Evolutionary conservation across 2,888 invertebrate genomes (phyloP).

Genomic region (Octodonta nipae): DNA sequence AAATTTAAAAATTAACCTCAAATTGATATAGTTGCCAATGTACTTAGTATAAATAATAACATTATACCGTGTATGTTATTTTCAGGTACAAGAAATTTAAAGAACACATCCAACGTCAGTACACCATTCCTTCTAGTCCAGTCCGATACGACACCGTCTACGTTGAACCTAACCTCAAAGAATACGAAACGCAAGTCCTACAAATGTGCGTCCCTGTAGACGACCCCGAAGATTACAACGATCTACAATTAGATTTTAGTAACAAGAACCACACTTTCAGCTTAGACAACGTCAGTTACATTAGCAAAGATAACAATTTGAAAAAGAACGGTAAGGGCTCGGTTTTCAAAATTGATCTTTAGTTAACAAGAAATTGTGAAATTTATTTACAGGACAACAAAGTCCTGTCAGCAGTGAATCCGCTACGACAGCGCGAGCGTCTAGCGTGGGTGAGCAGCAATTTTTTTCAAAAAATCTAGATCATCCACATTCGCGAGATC

Average conservation of each 20-base stretch:
- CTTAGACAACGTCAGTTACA: slow-evolving; percentile 77
- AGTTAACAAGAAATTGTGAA: not conserved
- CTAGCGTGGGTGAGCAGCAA: slow-evolving; percentile 41
- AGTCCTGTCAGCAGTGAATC: slow-evolving; percentile 75
- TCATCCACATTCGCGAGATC: slow-evolving; percentile 11
- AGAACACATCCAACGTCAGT: slow-evolving; percentile 43
- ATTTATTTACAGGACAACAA: slow-evolving; percentile 45
- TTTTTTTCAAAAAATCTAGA: slow-evolving; percentile 19
- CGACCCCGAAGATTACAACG: slow-evolving; percentile 61
- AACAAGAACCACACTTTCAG: slow-evolving; percentile 78
- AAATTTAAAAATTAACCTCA: too few species aligned
- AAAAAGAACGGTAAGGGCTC: slow-evolving; percentile 39
- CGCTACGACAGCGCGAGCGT: slow-evolving; percentile 68
- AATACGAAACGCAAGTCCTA: slow-evolving; percentile 88
- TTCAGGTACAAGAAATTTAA: slow-evolving; percentile 76
- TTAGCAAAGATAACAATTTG: slow-evolving; percentile 62
- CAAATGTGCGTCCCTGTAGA: slow-evolving; percentile 86
- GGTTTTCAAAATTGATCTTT: not conserved
- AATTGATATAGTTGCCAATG: too few species aligned
- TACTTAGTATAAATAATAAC: too few species aligned
- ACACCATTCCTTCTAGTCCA: slow-evolving; percentile 45
- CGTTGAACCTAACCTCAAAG: slow-evolving; percentile 69
- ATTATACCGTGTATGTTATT: slow-evolving; percentile 10
- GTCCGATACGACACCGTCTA: slow-evolving; percentile 57
- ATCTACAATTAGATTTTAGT: slow-evolving; percentile 74